Base-by-base conservation (phyloP, 2,113 vertebrate species). In the Typhlomys cinereus region DNA sequence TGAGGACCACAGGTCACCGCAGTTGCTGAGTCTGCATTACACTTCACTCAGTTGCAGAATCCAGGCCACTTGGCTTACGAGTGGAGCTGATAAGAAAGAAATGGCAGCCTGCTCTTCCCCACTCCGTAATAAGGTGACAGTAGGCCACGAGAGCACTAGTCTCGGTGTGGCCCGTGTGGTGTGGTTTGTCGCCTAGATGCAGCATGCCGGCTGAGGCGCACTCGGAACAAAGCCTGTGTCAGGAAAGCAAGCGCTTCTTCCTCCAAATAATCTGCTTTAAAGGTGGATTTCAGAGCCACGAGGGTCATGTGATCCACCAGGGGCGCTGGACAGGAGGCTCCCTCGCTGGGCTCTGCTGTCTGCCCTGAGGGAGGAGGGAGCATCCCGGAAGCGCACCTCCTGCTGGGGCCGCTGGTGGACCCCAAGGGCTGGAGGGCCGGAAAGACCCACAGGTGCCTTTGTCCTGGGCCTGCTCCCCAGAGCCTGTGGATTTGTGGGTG, bases 141-240 rank as follows among this genome's bases (percentile, higher is more conserved):
- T 36, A 85, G 61, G 44, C 6, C 20, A 8, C n/a, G 34, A 71
- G 36, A 50, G 9, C 34, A 46, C 4, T 29, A 6, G 92, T 93
- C 1, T 21, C 11, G 34, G 92, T 76, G 75, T 88, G 91, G 89
- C 44, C 84, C 2, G 7, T 23, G 62, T 54, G 57, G 62, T 88
- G 50, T 62, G 74, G 7, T 73, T 62, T 84, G 20, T 31, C 74
- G 91, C 91, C 14, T 94, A 95, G 70, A 67, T 90, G 75, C 18
- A 50, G 21, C n/a, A 46, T 39, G 66, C 90, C 93, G 57, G n/a
- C 3, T 36, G 50, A 31, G 21, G 34, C 61, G 14, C 10, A 3
- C 50, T 48, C 50, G 13, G 13, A 64, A 75, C 70, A 61, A 31
- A 79, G 46, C 78, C 12, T 36, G 11, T 9, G 0, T 27, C 13